Base-by-base conservation (phyloP, 2,113 vertebrate genomes). In the Petroica traversi region DNA sequence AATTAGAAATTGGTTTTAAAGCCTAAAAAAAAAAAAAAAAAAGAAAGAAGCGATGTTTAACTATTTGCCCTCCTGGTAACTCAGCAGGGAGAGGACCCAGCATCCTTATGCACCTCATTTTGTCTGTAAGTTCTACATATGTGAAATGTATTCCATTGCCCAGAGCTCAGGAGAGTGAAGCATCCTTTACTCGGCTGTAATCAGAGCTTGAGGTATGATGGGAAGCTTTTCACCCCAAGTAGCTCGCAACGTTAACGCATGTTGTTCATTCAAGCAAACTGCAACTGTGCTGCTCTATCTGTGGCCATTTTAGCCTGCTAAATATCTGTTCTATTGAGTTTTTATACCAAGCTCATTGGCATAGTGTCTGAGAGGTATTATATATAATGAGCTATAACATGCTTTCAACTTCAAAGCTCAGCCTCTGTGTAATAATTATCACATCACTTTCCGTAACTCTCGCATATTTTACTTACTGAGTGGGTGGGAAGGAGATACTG, bases 1-100 rank as follows among this genome's bases (percentile, higher is more conserved):
- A 88, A 92, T 64, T 58, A 72, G n/a, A 94, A 71, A 81, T 66
- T 87, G 63, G 12, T 89, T 93, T 96, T 87, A 88, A 88, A 69
- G 68, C 34, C 63, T 66, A 8, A 11, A 17, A 19, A 48, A 38
- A 28, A 45, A 40, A 41, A 13, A 41, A 41, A 24, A 58, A 38
- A 34, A 26, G 26, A 36, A 40, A 2, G 19, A 38, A 62, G 23
- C n/a, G 20, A 51, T 91, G 36, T 80, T 96, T 95, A 89, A 94
- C 76, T 91, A 10, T 93, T 93, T 71, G 6, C 14, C 25, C 18
- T 77, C 78, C 69, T 79, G 40, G 26, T 85, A 78, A 81, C 15
- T 33, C 64, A 81, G 54, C 20, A 68, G 48, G 64, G 45, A 57
- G 51, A 69, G 24, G 43, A 61, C 15, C 31, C 45, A 51, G n/a